Conservation (phyloP, 2,888 invertebrate genomes). For the Prosapia bicincta region DNA sequence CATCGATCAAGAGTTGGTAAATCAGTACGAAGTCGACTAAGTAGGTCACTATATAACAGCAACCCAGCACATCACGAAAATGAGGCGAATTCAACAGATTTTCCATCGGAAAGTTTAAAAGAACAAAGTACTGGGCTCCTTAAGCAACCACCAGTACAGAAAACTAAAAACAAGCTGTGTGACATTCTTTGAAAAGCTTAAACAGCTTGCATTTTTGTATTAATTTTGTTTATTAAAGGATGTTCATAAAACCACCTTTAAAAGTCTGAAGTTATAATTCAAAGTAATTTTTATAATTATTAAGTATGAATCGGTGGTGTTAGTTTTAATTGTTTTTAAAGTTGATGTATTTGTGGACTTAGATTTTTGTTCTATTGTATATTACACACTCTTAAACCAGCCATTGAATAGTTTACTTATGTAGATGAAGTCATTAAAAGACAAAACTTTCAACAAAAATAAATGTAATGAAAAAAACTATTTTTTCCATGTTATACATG, state of each 20-base stretch:
- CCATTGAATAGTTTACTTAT: background rate
- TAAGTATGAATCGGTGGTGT: background rate
- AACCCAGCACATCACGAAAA: conserved; percentile 37
- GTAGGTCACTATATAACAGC: conserved; percentile 52
- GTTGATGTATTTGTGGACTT: background rate
- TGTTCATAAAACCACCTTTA: background rate
- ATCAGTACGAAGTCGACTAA: conserved; percentile 53
- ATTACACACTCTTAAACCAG: background rate
- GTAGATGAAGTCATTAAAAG: no score
- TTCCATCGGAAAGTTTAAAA: background rate
- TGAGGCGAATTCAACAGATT: conserved; percentile 8
- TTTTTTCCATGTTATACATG: no score
- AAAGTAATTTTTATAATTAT: background rate
- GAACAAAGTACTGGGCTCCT: background rate
- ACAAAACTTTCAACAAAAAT: no score
- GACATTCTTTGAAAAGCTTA: background rate
- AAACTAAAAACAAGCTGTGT: background rate
- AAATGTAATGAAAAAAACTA: no score
- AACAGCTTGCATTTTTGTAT: background rate
- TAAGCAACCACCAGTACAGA: background rate
- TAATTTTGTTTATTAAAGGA: background rate
- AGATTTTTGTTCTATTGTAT: background rate
- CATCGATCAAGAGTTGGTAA: conserved; percentile 49
- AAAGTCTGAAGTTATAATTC: background rate
- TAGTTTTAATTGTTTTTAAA: background rate